These are phyloP conservation scores for Gymnothorax javanicus DNA, from an alignment of 2,797 vertebrate species.

Conservation along the genomic window DNA sequence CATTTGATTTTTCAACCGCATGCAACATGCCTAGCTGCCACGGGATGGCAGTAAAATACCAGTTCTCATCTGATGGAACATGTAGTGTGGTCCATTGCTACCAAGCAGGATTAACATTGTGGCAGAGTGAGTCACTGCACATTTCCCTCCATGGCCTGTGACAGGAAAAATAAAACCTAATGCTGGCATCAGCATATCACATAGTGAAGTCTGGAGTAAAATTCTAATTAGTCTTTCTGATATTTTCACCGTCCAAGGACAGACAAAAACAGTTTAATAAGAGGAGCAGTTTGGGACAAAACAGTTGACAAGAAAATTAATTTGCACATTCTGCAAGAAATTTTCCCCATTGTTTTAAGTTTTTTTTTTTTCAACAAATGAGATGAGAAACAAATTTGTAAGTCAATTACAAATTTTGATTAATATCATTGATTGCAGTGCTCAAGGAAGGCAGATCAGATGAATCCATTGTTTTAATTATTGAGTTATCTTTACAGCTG, in stretches of 20 bases:
- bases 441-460: neutral
- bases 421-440: neutral
- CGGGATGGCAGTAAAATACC: constrained; percentile 30
- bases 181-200: neutral
- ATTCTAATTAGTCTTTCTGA: neutral
- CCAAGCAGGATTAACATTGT: neutral
- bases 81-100: neutral
- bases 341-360: neutral
- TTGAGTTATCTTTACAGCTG: neutral
- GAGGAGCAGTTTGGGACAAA: neutral
- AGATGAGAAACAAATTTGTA: neutral
- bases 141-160: neutral
- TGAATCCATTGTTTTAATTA: neutral
- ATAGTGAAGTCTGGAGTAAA: neutral
- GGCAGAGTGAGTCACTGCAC: constrained; percentile 8
- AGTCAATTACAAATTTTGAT: neutral
- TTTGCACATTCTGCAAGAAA: neutral
- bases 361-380: neutral
- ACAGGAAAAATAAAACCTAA: constrained; percentile 4
- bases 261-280: neutral
- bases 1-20: neutral
- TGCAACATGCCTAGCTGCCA: neutral
- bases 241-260: neutral
- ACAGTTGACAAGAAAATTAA: neutral
- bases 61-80: neutral